Base-by-base conservation (phyloP, 2,113 vertebrate genomes). In the Phylloscopus trochilus region DNA sequence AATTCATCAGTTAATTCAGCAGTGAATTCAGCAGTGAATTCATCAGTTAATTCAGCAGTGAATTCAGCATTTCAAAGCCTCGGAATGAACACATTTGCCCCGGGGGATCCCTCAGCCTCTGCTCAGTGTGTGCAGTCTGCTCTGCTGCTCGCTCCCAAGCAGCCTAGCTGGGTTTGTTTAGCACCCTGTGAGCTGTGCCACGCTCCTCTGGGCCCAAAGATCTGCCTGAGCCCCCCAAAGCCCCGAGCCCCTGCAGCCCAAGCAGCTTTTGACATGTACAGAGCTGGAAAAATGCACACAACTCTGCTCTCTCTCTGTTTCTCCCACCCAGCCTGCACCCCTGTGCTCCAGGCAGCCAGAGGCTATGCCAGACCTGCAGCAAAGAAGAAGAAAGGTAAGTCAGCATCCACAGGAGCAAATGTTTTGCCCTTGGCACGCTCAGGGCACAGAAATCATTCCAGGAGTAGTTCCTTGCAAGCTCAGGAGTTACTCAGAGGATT, bases 381-480 rank as follows among this genome's bases (percentile, higher is more conserved):
- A 56, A 98, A 87, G 69, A 98, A 63, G 79, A 97, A 19, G 75
- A 95, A 93, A 97, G 98, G 99, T 99, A 97, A 0, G 97, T 87
- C 41, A 23, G 49, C 18, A n/a, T 37, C 27, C 44, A 23, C 52
- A 52, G 17, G 18, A 47, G 7, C 30, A 20, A 46, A 6, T 23
- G 46, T 53, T 82, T 53, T 23, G 4, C 33, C 62, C 37, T 3
- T 66, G 64, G 2, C 11, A 0, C 41, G 51, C 15, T 55, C 73
- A 7, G 56, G 55, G 79, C 63, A 41, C n/a, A 43, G 41, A 43
- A 69, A 22, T 49, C 41, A 7, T 55, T 68, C 44, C 56, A 35
- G 51, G 66, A 91, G 23, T 33, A 62, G 46, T 55, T 84, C 24
- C 14, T 27, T 87, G 43, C 31, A 39, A 63, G 44, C 30, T 87